A percentile compares a stretch with the other conserved stretches of the same genome.
phyloP scores from a whole-genome alignment of 2,113 vertebrate species.

The Cheilinus undulatus region DNA sequence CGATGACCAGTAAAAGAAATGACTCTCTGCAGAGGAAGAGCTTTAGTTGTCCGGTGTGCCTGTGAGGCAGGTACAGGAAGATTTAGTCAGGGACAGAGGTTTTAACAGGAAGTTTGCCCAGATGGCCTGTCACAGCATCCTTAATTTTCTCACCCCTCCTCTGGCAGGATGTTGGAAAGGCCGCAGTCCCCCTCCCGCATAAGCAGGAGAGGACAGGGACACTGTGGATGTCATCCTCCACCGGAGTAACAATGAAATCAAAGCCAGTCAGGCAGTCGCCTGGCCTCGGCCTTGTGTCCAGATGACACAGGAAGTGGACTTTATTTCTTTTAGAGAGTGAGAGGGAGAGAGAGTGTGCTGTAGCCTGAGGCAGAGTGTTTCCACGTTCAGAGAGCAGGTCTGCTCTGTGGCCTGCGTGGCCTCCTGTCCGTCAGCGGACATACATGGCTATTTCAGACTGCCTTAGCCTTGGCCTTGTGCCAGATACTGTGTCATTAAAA shows the following conservation, averaged over 20 bases:
- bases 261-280: constrained; percentile 77
- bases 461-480: constrained; percentile 37
- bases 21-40: constrained; percentile 72
- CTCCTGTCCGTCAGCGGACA: constrained; percentile 78
- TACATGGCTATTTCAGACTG: constrained; percentile 67
- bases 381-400: constrained; percentile 87
- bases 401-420: constrained; percentile 89
- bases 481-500: constrained; percentile 42
- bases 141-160: constrained; percentile 67
- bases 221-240: constrained; percentile 71
- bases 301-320: constrained; percentile 73
- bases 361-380: constrained; percentile 84
- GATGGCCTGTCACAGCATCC: constrained; percentile 81
- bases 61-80: constrained; percentile 82
- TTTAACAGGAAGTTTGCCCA: constrained; percentile 81
- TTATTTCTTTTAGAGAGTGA: constrained; percentile 50
- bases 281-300: constrained; percentile 73
- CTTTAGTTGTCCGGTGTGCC: constrained; percentile 74
- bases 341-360: constrained; percentile 31
- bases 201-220: constrained; percentile 64
- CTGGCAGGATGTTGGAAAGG: constrained; percentile 83
- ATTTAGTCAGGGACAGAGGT: constrained; percentile 74
- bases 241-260: constrained; percentile 80
- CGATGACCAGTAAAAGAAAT: constrained; percentile 69
- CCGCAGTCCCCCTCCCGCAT: constrained; percentile 65